A percentile compares a stretch with the other conserved stretches of the same genome.
Conservation (phyloP, 1,140 invertebrate species). For the Lordiphosa stackelbergi region DNA sequence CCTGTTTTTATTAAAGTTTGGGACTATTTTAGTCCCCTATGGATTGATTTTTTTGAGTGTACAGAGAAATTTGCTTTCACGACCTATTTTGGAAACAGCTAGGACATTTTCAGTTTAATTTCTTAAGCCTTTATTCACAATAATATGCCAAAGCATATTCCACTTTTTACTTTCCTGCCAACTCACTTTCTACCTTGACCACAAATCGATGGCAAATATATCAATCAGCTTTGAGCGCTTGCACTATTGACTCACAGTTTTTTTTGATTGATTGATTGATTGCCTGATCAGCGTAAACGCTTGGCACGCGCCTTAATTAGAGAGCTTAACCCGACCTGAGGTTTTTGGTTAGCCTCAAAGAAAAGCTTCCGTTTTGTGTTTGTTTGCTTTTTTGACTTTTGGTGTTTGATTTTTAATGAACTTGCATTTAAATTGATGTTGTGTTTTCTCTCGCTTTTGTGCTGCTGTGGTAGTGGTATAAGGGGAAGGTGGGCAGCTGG, state of each 20-base stretch:
- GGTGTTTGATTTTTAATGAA: conserved; percentile 45
- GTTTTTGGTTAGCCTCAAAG: conserved; percentile 7
- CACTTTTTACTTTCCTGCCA: neutral
- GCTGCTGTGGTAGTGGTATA: neutral
- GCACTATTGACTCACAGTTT: conserved; percentile 7
- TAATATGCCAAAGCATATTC: neutral
- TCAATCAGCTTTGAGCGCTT: conserved; percentile 30
- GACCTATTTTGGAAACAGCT: too few relatives aligned
- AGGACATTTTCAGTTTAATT: too few relatives aligned
- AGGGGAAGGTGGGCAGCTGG: neutral
- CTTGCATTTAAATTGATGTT: conserved; percentile 20
- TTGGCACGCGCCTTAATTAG: conserved; percentile 24
- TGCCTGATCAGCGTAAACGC: conserved; percentile 14
- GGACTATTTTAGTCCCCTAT: too few relatives aligned
- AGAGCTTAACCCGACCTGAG: conserved; percentile 15
- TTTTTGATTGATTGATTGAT: conserved; percentile 11
- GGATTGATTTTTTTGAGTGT: too few relatives aligned
- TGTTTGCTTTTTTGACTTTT: conserved; percentile 19
- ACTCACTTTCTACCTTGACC: neutral
- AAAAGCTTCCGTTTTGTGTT: conserved; percentile 15
- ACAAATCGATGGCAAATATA: conserved; percentile 17
- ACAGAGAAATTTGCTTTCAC: too few relatives aligned
- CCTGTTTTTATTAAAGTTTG: too few relatives aligned
- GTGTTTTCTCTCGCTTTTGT: conserved; percentile 5
- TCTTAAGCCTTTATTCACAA: neutral